Conservation (phyloP, 2,888 invertebrate species). For the Yponomeuta malinellus region DNA sequence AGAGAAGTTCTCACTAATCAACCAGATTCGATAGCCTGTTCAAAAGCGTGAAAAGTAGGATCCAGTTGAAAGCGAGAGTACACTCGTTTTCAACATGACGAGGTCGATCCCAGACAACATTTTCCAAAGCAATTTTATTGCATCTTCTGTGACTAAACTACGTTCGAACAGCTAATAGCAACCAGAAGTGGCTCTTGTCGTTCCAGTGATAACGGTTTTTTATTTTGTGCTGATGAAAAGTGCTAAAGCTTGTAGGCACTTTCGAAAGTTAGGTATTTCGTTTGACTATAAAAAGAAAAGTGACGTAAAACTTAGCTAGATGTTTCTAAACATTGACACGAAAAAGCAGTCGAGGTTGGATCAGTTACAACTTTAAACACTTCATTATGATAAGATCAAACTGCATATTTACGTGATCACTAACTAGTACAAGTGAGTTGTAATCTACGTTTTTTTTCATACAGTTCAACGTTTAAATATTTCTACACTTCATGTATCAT, state of each 20-base stretch:
- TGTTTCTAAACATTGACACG: constrained; percentile 1
- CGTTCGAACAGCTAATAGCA: background rate
- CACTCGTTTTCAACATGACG: background rate
- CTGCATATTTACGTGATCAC: background rate
- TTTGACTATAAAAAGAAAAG: background rate
- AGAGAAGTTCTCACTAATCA: constrained; percentile 1
- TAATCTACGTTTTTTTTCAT: background rate
- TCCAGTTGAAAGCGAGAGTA: constrained; percentile 1
- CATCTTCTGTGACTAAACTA: background rate
- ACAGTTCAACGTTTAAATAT: background rate
- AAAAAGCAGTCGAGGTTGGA: background rate
- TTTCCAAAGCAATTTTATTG: background rate
- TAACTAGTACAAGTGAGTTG: background rate
- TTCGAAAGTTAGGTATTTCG: background rate
- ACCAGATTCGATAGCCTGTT: background rate
- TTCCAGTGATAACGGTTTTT: background rate
- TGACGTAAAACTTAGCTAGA: background rate
- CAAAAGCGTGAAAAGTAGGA: constrained; percentile 1
- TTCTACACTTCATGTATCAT: background rate
- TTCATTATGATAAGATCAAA: constrained; percentile 2
- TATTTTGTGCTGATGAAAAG: background rate
- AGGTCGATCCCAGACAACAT: background rate
- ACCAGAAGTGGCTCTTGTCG: background rate
- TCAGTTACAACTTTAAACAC: background rate
- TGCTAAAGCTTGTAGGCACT: background rate